Evolutionary conservation across 1,140 invertebrate genomes (phyloP).

Genomic region (Magallana ariakensis): DNA sequence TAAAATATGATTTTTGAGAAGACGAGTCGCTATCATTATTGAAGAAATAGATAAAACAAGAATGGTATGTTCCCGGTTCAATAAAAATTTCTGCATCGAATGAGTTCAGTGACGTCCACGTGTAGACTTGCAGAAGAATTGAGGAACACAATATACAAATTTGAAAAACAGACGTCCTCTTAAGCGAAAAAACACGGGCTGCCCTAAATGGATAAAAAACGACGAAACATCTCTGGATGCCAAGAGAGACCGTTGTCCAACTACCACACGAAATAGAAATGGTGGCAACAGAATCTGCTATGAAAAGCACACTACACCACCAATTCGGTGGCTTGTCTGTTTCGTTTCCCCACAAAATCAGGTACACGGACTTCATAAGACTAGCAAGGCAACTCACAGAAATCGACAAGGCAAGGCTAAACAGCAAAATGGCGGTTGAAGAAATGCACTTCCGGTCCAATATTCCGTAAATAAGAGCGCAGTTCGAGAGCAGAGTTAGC

Average conservation of each 20-base stretch:
- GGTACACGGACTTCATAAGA: not conserved
- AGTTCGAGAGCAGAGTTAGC: not conserved
- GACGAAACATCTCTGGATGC: not conserved
- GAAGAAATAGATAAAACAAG: not conserved
- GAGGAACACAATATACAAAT: not conserved
- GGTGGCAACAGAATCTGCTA: not conserved
- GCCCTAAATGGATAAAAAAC: not conserved
- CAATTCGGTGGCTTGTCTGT: not conserved
- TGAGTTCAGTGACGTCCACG: not conserved
- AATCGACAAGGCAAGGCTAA: not conserved
- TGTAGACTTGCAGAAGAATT: not conserved
- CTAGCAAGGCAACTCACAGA: not conserved
- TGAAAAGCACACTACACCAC: not conserved
- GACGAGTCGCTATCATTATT: not conserved
- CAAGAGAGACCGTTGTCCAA: not conserved
- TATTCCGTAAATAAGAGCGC: slow-evolving; percentile 3
- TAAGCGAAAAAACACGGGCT: not conserved
- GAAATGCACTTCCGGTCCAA: not conserved
- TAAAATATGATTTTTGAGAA: not conserved
- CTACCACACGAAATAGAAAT: not conserved
- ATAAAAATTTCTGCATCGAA: not conserved
- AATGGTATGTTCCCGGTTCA: not conserved
- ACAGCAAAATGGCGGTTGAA: not conserved
- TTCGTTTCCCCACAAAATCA: not conserved
- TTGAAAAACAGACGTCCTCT: not conserved